Percentiles rank a stretch among this genome's conserved stretches.
These are phyloP conservation scores for Paraescarpia echinospica DNA, from an alignment of 1,140 invertebrate species.

Conservation along the genomic window DNA sequence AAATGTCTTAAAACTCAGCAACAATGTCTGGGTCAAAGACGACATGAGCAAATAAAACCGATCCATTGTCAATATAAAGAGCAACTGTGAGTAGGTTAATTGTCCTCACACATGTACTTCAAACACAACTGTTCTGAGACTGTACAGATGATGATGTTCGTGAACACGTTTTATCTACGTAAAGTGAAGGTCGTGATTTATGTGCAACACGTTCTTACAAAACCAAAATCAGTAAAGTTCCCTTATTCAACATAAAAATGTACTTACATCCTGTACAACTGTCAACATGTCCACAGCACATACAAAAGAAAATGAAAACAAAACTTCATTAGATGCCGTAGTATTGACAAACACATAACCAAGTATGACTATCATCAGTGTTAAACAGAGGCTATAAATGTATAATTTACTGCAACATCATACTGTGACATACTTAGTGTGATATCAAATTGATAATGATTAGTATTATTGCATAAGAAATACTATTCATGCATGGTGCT, in stretches of 20 bases:
- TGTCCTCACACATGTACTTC: background rate
- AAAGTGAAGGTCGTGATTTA: too few relatives aligned
- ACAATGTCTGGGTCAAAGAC: conserved; percentile 1
- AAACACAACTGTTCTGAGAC: background rate
- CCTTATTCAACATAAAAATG: background rate
- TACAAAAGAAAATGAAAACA: background rate
- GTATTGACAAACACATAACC: background rate
- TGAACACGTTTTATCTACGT: too few relatives aligned
- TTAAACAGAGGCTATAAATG: background rate
- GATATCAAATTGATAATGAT: background rate
- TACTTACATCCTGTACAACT: background rate
- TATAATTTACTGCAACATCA: background rate
- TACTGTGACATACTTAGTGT: background rate
- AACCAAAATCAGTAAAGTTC: background rate
- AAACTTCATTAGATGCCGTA: background rate
- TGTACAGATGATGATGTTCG: too few relatives aligned
- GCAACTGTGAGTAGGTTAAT: background rate
- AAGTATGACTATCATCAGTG: background rate
- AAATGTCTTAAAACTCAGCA: background rate
- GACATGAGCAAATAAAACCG: background rate
- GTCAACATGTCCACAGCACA: background rate
- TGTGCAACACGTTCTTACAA: too few relatives aligned
- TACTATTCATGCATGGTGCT: background rate
- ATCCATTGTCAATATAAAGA: background rate
- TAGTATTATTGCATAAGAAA: background rate